Conservation (phyloP, 2,797 vertebrate genomes). For the Falco peregrinus region DNA sequence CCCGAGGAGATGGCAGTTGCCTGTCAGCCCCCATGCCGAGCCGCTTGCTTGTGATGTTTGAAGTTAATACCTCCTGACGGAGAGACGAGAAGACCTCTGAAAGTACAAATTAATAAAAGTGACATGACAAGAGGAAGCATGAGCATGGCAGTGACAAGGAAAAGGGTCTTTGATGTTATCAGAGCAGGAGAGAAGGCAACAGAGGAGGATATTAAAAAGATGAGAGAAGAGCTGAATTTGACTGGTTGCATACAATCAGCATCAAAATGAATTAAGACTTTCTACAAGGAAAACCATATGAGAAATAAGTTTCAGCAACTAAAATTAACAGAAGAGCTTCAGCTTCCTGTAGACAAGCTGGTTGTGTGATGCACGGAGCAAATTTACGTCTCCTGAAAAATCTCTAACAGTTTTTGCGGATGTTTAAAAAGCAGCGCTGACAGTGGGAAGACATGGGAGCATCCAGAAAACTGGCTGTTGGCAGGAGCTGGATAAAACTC, state of each 20-base stretch:
- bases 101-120: conserved; percentile 3
- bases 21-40: background rate
- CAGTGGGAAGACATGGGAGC: background rate
- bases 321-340: background rate
- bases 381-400: background rate
- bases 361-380: background rate
- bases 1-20: background rate
- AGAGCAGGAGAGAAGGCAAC: background rate
- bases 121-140: background rate
- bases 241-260: background rate
- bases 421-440: background rate
- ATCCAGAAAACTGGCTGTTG: background rate
- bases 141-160: background rate
- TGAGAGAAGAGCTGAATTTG: conserved; percentile 2
- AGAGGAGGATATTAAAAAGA: conserved; percentile 38
- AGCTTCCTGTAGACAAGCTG: background rate
- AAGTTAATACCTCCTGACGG: background rate
- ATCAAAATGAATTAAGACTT: background rate
- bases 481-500: background rate
- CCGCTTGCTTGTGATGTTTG: background rate
- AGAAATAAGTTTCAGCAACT: background rate
- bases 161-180: conserved; percentile 21
- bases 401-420: background rate
- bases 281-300: background rate
- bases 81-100: background rate